Percentiles rank a stretch among this genome's conserved stretches.
phyloP scores from a whole-genome alignment of 1,140 invertebrate genomes.

The Bombus sibiricus region DNA sequence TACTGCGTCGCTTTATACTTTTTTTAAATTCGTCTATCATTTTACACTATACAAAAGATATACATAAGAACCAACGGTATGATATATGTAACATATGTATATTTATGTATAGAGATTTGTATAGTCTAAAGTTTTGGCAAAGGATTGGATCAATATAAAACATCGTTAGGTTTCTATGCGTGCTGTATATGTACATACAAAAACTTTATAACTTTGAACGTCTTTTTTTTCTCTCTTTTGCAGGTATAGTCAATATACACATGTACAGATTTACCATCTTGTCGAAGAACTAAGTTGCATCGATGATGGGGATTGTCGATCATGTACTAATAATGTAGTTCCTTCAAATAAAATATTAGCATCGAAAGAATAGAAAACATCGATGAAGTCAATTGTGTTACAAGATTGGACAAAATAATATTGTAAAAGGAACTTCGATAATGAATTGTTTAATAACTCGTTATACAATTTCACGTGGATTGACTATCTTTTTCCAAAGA shows the following conservation, averaged over 20 bases:
- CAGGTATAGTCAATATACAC: conserved; percentile 64
- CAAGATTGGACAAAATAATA: conserved; percentile 8
- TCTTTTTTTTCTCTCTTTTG: neutral
- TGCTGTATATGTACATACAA: conserved; percentile 63
- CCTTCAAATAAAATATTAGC: neutral
- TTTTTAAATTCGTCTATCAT: conserved; percentile 58
- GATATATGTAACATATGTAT: conserved; percentile 67
- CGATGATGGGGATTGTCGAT: conserved; percentile 72
- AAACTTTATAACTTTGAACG: conserved; percentile 69
- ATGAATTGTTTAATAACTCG: neutral
- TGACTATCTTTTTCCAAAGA: neutral
- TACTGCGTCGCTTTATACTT: neutral
- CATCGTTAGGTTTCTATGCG: conserved; percentile 62
- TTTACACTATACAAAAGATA: conserved; percentile 74
- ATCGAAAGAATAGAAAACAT: neutral
- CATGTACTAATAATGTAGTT: conserved; percentile 51
- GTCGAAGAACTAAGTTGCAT: conserved; percentile 64
- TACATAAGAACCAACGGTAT: conserved; percentile 71
- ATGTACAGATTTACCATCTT: conserved; percentile 67
- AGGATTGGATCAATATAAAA: conserved; percentile 70
- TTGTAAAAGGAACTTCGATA: neutral
- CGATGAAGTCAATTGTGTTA: neutral
- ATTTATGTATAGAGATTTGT: conserved; percentile 64
- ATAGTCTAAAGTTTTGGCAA: conserved; percentile 75
- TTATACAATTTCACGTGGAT: too few species aligned